Base-by-base conservation (phyloP, 2,113 vertebrate genomes). In the Eulemur macaco region DNA sequence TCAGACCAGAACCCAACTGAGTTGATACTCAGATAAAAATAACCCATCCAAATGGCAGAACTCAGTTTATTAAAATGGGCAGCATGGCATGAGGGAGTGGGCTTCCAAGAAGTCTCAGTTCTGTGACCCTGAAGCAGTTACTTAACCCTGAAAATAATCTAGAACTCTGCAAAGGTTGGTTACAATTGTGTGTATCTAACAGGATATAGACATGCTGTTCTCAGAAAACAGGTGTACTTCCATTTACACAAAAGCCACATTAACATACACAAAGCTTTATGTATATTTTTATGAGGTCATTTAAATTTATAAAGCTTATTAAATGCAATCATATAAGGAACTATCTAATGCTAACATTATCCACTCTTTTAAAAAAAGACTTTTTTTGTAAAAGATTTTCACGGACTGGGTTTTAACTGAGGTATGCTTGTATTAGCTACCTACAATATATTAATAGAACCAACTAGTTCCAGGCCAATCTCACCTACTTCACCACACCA, bases 271-370 rank as follows among this genome's bases (percentile, higher is more conserved):
- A 91, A 73, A 91, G 21, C 17, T 96, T 73, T 83, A 89, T 45
- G n/a, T 83, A 34, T 27, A 34, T 80, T 76, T 94, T 71, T 45
- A 92, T 25, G 42, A 66, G 71, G 50, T 83, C 21, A 76, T 86
- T 93, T 86, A 89, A 66, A 95, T 27, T 73, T 86, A 66, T 20
- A 77, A 83, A 93, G 27, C 17, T 83, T 93, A 89, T 50, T 84
- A 86, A 95, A 96, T 64, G 20, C 64, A 96, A 81, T 31, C 15
- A 37, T 21, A 85, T 88, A 29, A 85, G 13, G 4, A 95, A 84
- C 31, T 73, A 93, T 8, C 47, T 76, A 95, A 39, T 74, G 31
- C 63, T 91, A 91, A 89, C 42, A 91, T 56, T 86, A 96, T 5
- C 18, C 31, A 86, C 10, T 60, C 31, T 77, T 34, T 20, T 34